Evolutionary conservation across 2,797 vertebrate genomes (phyloP).

Genomic region (Anabas testudineus): DNA sequence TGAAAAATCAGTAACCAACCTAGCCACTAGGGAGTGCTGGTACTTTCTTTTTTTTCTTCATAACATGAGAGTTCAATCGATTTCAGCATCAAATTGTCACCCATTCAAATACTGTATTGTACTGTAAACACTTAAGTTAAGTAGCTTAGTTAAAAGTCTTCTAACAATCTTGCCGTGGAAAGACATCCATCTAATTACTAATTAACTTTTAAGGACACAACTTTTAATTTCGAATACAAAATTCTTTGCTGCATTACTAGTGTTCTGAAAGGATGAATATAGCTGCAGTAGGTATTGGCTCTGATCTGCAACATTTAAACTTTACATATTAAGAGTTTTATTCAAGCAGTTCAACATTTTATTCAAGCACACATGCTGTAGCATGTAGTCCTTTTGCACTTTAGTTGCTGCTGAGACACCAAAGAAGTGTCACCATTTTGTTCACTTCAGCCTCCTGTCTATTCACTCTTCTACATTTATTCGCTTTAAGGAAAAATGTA

Average conservation of each 20-base stretch:
- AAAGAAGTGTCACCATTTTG: neutral
- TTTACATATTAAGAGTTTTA: neutral
- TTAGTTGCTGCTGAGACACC: neutral
- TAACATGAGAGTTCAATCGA: neutral
- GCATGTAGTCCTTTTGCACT: neutral
- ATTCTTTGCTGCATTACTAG: neutral
- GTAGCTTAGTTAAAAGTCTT: neutral
- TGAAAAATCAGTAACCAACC: conserved; percentile 29
- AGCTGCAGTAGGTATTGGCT: neutral
- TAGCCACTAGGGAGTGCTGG: neutral
- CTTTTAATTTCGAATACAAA: no score
- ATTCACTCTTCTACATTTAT: conserved; percentile 1
- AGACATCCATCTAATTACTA: neutral
- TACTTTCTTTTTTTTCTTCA: neutral
- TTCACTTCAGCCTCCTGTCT: neutral
- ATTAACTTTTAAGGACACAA: neutral
- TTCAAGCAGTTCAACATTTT: neutral
- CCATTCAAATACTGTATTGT: neutral
- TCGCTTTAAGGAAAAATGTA: neutral
- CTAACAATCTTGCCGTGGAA: neutral
- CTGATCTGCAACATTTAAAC: neutral
- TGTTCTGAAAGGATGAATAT: neutral
- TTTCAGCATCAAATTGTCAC: neutral
- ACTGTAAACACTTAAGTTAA: no score
- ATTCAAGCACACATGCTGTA: neutral